phyloP scores from a whole-genome alignment of 2,797 vertebrate genomes.

The Acropternis orthonyx region DNA sequence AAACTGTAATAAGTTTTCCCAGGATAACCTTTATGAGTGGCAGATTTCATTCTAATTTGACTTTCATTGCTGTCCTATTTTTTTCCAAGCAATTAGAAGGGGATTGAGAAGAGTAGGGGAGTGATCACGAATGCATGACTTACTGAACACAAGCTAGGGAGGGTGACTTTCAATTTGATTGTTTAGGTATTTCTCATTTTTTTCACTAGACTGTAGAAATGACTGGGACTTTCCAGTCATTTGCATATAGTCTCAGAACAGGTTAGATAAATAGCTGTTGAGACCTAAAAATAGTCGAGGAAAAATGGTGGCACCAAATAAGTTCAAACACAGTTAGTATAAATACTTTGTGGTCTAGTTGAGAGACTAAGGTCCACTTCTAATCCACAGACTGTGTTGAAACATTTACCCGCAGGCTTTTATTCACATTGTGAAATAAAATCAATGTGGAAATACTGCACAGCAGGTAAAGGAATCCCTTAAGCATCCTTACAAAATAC shows the following conservation, averaged over 20 bases:
- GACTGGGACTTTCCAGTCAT: constrained; percentile 78
- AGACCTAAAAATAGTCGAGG: constrained; percentile 67
- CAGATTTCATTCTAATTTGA: neutral
- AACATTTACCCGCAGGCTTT: neutral
- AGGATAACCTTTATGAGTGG: neutral
- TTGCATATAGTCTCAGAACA: constrained; percentile 75
- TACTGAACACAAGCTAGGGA: neutral
- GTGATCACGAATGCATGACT: neutral
- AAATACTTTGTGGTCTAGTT: neutral
- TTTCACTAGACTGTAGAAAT: constrained; percentile 56
- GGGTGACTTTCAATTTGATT: constrained; percentile 57
- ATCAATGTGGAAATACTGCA: neutral
- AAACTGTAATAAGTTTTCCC: neutral
- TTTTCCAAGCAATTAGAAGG: neutral
- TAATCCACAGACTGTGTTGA: neutral
- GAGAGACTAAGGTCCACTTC: neutral
- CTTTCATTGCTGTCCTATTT: neutral
- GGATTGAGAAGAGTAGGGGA: neutral
- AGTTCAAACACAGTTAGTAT: neutral
- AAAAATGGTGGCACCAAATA: neutral
- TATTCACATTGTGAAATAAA: neutral
- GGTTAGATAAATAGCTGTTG: constrained; percentile 62
- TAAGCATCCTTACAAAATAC: neutral
- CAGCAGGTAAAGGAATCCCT: neutral
- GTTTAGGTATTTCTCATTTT: constrained; percentile 50